Evolutionary conservation across 2,888 invertebrate genomes (phyloP).

Genomic region (Kryphioiulus occultus): DNA sequence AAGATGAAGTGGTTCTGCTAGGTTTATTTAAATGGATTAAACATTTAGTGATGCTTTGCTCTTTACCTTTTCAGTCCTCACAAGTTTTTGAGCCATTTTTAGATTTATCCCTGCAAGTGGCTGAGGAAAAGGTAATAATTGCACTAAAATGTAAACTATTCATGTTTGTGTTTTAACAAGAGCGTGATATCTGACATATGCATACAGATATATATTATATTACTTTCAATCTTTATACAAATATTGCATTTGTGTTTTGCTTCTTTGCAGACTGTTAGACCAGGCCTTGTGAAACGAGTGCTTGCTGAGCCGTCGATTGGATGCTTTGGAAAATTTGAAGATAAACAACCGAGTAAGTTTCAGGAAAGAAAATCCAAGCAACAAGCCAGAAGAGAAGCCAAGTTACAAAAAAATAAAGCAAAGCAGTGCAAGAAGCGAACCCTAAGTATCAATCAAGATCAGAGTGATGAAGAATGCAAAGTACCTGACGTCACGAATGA

Average conservation of each 20-base stretch:
- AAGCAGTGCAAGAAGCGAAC: background rate
- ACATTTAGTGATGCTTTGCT: constrained; percentile 14
- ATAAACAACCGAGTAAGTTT: constrained; percentile 58
- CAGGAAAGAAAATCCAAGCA: constrained; percentile 60
- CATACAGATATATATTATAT: too few species aligned
- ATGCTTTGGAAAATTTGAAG: background rate
- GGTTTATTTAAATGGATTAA: too few species aligned
- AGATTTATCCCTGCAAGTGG: constrained; percentile 90
- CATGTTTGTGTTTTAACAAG: background rate
- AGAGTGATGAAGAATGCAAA: background rate
- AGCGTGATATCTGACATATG: too few species aligned
- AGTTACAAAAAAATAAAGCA: constrained; percentile 46
- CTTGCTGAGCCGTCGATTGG: constrained; percentile 15
- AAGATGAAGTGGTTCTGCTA: background rate
- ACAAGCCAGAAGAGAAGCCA: constrained; percentile 56
- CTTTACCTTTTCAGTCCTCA: constrained; percentile 71
- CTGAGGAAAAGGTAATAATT: constrained; percentile 60
- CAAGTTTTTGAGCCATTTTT: constrained; percentile 91
- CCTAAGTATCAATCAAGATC: background rate
- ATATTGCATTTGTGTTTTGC: background rate
- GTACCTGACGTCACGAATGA: background rate
- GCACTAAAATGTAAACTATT: background rate
- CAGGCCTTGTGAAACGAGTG: constrained; percentile 45
- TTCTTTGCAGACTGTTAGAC: constrained; percentile 53
- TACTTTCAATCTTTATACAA: too few species aligned